Percentiles rank a stretch among this genome's conserved stretches.
phyloP scores from a whole-genome alignment of 64 coral and sea anemone species.

The Pachyseris speciosa region DNA sequence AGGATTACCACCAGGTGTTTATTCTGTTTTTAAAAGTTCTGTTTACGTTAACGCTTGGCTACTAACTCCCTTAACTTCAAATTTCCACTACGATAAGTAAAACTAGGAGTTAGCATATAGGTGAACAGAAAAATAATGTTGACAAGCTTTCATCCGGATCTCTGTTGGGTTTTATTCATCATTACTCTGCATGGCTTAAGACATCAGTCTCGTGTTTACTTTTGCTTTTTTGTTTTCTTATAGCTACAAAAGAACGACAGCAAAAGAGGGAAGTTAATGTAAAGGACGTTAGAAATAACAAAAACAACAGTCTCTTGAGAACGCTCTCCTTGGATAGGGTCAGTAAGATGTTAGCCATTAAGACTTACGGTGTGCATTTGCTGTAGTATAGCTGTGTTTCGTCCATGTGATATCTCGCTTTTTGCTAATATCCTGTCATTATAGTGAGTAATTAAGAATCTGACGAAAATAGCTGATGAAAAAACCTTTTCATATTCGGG shows the following conservation, averaged over 20 bases:
- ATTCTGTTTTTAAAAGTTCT: background rate
- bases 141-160: too few species aligned
- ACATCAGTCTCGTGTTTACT: background rate
- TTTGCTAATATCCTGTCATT: too few species aligned
- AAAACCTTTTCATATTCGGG: too few species aligned
- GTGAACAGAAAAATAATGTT: too few species aligned
- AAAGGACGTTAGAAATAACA: background rate
- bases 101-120: too few species aligned
- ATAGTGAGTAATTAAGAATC: too few species aligned
- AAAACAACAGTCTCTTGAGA: background rate
- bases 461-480: too few species aligned
- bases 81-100: background rate
- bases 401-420: too few species aligned
- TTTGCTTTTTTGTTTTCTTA: background rate
- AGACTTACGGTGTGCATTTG: too few species aligned
- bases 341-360: background rate
- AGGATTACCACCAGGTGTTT: conserved; percentile 47
- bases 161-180: too few species aligned
- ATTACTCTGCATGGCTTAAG: too few species aligned
- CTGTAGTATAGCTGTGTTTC: too few species aligned
- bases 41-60: background rate
- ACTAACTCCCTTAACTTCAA: background rate
- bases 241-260: background rate
- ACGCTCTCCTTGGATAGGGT: background rate
- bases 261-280: background rate